Evolutionary conservation across 2,797 vertebrate genomes (phyloP).

Genomic region (Siniperca undulata): DNA sequence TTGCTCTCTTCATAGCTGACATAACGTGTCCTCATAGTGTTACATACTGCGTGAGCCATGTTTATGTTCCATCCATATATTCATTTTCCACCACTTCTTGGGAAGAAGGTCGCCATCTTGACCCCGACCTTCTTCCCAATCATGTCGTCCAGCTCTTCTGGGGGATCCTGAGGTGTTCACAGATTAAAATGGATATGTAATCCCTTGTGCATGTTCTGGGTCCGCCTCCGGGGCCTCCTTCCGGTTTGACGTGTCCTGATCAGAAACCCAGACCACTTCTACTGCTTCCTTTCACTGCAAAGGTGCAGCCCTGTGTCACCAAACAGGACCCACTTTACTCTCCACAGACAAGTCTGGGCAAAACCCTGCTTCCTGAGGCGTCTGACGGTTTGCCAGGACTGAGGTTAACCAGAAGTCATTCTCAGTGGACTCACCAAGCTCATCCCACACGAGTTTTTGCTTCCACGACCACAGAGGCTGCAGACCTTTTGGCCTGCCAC

Average conservation of each 20-base stretch:
- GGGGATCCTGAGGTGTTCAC: constrained; percentile 10
- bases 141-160: constrained; percentile 12
- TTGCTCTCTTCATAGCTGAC: not conserved
- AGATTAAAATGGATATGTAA: not conserved
- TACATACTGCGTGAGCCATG: not conserved
- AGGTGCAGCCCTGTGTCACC: constrained; percentile 15
- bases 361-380: not conserved
- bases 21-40: not conserved
- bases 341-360: not conserved
- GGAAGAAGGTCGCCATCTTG: too few relatives aligned
- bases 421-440: not conserved
- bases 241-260: not conserved
- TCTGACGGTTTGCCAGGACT: not conserved
- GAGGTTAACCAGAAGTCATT: not conserved
- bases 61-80: not conserved
- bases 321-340: constrained; percentile 5
- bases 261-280: not conserved
- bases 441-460: not conserved
- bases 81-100: not conserved
- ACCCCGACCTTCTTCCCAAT: not conserved
- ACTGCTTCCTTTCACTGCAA: not conserved
- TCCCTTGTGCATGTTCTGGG: not conserved
- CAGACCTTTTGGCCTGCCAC: not conserved
- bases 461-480: not conserved
- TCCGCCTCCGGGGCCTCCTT: not conserved